Evolutionary conservation across 92 coral and sea anemone genomes (phyloP).

Genomic region (Siderastrea radians): DNA sequence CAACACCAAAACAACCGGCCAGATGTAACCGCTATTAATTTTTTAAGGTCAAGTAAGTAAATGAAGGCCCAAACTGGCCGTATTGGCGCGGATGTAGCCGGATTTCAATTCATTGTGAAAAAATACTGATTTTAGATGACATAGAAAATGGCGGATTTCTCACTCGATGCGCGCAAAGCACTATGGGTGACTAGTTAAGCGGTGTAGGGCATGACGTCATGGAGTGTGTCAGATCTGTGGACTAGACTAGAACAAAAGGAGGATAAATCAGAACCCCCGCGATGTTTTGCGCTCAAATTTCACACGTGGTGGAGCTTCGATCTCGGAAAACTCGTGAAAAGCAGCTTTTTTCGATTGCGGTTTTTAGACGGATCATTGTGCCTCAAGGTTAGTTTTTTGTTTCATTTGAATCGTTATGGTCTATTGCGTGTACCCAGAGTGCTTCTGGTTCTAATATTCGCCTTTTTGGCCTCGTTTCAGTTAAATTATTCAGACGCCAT

Average conservation of each 20-base stretch:
- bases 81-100: no score
- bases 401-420: neutral
- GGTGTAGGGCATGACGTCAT: no score
- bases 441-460: neutral
- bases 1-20: no score
- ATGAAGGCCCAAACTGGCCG: no score
- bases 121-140: no score
- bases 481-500: neutral
- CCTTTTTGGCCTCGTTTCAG: neutral
- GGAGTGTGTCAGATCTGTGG: no score
- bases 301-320: neutral
- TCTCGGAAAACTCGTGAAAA: neutral
- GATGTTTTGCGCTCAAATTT: neutral
- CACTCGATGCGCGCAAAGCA: no score
- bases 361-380: neutral
- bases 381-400: neutral
- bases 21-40: no score
- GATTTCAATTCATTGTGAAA: no score
- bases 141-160: no score
- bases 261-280: neutral
- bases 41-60: no score
- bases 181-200: no score
- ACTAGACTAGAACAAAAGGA: neutral
- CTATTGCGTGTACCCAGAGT: neutral
- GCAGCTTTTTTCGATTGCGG: neutral